Base-by-base conservation (phyloP, 2,888 invertebrate genomes). In the Drosophila emarginata region DNA sequence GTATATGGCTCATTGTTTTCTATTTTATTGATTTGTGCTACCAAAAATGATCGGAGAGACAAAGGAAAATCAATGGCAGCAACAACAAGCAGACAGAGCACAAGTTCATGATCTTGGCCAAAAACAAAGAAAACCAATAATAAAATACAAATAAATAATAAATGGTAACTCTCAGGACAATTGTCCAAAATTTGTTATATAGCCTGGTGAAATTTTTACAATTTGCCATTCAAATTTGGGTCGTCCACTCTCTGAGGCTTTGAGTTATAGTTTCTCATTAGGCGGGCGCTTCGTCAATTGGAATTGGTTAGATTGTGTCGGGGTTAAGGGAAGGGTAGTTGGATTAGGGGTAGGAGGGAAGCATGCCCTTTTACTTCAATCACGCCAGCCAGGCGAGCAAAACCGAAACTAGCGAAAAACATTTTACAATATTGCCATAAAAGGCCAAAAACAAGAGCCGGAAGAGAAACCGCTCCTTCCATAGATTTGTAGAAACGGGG, bases 211-310 rank as follows among this genome's bases (percentile, higher is more conserved):
- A 84, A 86, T 79, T 79, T 81, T 76, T 74, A 66, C 58, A 62
- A 64, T 15, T 50, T 64, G 45, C 66, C 71, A 85, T 78, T 85
- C 78, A 80, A 85, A 83, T 85, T 78, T 71, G 74, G 82, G 67
- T 59, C 67, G 73, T 57, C 32, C 50, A 59, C 75, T 40, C 75
- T 40, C 74, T 37, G 58, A 45, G 82, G 74, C 83, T 73, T 78
- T 83, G 85, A 83, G 82, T 85, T 83, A 83, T 83, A 74, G 82
- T 72, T 65, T 82, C 83, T 83, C 82, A 83, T 83, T 83, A 83
- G 72, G 74, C 72, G 61, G 63, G 61, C 67, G 68, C 62, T 58
- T 66, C 72, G 72, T 72, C 72, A 72, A 53, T 37, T 51, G 39
- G 28, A 57, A 51, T 45, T 53, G 61, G 5, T 6, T 9, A 15